These are phyloP conservation scores for Rhabdomys dilectus DNA, from an alignment of 2,113 vertebrate species.

Conservation along the genomic window DNA sequence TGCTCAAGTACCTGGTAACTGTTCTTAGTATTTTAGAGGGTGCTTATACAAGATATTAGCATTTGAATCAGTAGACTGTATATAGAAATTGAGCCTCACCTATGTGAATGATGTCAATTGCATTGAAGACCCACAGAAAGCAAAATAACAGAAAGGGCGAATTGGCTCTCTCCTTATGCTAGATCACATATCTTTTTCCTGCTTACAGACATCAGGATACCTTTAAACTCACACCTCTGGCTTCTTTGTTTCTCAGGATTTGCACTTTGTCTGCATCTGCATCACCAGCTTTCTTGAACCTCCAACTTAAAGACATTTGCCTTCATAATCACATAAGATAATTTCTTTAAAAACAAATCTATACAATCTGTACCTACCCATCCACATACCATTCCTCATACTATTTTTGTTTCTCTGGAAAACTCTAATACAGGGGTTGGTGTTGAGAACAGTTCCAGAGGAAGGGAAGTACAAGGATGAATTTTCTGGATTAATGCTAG, in stretches of 20 bases:
- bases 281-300: not conserved
- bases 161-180: not conserved
- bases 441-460: not conserved
- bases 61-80: not conserved
- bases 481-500: not conserved
- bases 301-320: not conserved
- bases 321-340: not conserved
- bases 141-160: not conserved
- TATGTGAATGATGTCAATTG: not conserved
- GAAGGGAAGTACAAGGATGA: not conserved
- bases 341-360: not conserved
- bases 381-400: not conserved
- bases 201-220: too few relatives aligned
- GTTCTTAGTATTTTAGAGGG: not conserved
- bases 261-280: not conserved
- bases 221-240: not conserved
- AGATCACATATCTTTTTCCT: not conserved
- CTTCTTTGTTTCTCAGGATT: not conserved
- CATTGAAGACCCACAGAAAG: not conserved
- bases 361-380: not conserved
- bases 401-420: not conserved
- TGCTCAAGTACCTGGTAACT: not conserved
- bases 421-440: not conserved
- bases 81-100: not conserved
- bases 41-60: too few relatives aligned